These are phyloP conservation scores for Ganaspis brasiliensis DNA, from an alignment of 2,888 invertebrate genomes.

Conservation along the genomic window DNA sequence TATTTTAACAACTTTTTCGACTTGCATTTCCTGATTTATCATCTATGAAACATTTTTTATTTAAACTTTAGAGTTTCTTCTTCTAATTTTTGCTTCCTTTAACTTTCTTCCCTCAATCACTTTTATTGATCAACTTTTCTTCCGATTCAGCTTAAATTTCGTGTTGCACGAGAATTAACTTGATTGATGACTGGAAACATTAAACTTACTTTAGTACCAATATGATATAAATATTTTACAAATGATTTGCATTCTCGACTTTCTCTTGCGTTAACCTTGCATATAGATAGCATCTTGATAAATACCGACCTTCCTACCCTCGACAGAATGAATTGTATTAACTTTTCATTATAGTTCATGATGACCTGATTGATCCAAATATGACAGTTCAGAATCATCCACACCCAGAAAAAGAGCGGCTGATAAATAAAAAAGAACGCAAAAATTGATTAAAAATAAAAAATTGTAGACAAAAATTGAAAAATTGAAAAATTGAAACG, in stretches of 20 bases:
- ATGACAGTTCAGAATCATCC: neutral
- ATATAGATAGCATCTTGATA: constrained; percentile 19
- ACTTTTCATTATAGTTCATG: neutral
- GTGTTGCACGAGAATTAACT: neutral
- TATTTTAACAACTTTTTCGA: too few relatives aligned
- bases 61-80: too few relatives aligned
- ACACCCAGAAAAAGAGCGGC: neutral
- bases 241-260: constrained; percentile 26
- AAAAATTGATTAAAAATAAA: too few relatives aligned
- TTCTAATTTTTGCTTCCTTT: too few relatives aligned
- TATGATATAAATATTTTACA: neutral
- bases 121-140: neutral
- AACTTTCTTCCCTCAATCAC: too few relatives aligned
- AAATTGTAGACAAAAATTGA: too few relatives aligned
- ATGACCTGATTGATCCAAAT: constrained; percentile 5
- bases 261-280: constrained; percentile 26
- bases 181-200: constrained; percentile 11
- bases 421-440: neutral
- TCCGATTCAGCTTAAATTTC: neutral
- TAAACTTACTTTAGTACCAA: neutral
- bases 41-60: too few relatives aligned
- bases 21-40: too few relatives aligned
- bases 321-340: constrained; percentile 6
- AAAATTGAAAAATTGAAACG: too few relatives aligned
- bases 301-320: constrained; percentile 30